Evolutionary conservation across 2,797 vertebrate species (phyloP), one percentile per base, ranked within the genome.

Genomic region (Enoplosus armatus): DNA sequence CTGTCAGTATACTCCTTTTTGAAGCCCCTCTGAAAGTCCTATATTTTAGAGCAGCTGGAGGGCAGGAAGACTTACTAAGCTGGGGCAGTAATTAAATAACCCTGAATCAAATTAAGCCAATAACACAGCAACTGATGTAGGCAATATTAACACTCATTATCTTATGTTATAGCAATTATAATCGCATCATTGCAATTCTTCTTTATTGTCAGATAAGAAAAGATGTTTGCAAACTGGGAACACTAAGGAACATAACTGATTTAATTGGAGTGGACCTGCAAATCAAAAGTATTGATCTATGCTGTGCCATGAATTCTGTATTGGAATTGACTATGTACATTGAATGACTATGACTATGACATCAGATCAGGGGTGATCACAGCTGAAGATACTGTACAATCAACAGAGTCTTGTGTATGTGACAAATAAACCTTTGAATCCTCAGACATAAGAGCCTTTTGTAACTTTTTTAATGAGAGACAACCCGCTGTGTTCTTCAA

Each of bases 11-110:
- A 60, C 27, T 37, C n/a, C 55, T 53, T 77, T n/a, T 72, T 56
- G 10, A 65, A 78, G 53, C 43, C 43, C 2, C 16, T 53, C 6
- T 79, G n/a, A 43, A 35, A 62, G 63, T 63, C 22, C 16, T 59
- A 5, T 66, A 37, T 48, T 72, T 53, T 10, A 60, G 69, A 72
- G 43, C 15, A 70, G 69, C 62, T 55, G 15, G 61, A 62, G 79
- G 80, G 56, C 58, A 79, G 37, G 26, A 9, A 31, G 59, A 65
- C 47, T 83, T 37, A 43, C 45, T 58, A 26, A 58, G 53, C 59
- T 50, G 29, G 53, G 22, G n/a, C 24, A 39, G 72, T 75, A 83
- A 79, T 85, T 75, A 72, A 83, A 83, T 65, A 69, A 69, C 15
- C n/a, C 37, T 7, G 12, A 20, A 80, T 82, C 39, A 77, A 75